Evolutionary conservation across 2,888 invertebrate genomes (phyloP), one percentile per base, ranked within the genome.

Genomic region (Drosophila neutralis): DNA sequence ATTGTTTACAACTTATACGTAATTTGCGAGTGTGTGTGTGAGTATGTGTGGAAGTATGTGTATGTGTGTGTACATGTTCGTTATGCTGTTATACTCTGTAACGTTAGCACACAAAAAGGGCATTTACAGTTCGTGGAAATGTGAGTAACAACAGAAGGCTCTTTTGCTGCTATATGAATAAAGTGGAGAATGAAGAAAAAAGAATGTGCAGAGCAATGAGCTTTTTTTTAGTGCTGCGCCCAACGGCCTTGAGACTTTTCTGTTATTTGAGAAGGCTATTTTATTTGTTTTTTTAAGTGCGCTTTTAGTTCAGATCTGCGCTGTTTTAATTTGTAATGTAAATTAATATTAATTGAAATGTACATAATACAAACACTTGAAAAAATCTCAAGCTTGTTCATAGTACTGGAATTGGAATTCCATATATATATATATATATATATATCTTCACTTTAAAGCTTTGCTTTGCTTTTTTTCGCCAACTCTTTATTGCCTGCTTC

Each of bases 1-100:
- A 82, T 84, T 89, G 86, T 89, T 89, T 88, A 81, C 76, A 78
- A 72, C 62, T 66, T 52, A 49, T 61, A 63, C 66, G 68, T 64
- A 61, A 66, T 35, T 35, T 42, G 36, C 13, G 33, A 4, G 38
- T 49, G 15, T 53, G 11, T 61, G 36, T 45, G 18, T 48, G 6
- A 48, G 38, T 42, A 5, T 61, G 18, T 59, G 13, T 38, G 11
- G 58, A 33, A 33, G n/a, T 48, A 5, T 51, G 48, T 48, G 3
- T 61, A n/a, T 48, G 10, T 59, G 13, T 38, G 15, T 15, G 24
- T 24, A 24, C 15, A 15, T 24, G 15, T 45, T 24, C 45, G 21
- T 15, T 24, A 45, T 45, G 45, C 45, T 76, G 73, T 56, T 68
- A 21, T 76, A 73, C 76, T 68, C 76, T 73, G 74, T 68, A 78